Evolutionary conservation across 2,113 vertebrate genomes (phyloP), one percentile per base, ranked within the genome.

Genomic region (Stigmatopora argus): DNA sequence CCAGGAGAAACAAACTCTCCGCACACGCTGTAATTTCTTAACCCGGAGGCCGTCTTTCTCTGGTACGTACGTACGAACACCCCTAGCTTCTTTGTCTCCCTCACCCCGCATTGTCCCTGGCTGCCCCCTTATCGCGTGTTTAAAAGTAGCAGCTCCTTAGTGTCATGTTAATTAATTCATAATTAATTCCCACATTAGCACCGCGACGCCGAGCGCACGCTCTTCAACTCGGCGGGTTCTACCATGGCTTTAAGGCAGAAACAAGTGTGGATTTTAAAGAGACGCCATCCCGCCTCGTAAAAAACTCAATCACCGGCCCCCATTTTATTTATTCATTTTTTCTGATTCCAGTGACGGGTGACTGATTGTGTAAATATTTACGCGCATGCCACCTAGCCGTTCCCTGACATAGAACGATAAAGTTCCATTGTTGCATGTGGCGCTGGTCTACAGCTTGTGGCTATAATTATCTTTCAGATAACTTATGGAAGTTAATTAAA

Each of bases 401-500:
- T 77, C 44, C 41, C 77, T 58, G 65, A 55, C 64, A 69, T 66
- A 67, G 83, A 85, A 89, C 87, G 77, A 72, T 89, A 88, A 75
- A 73, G 67, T 76, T 77, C 76, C 77, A 86, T 85, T 89, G 88
- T 88, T 90, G 79, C 84, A 73, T 80, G 79, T 84, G 78, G 78
- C 77, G 79, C 65, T 69, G 35, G 52, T 78, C 77, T 86, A 81
- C 90, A 89, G 87, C 86, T 88, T 83, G 84, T 87, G 80, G 85
- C 84, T 77, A 83, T 87, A 86, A 89, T 89, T 89, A 89, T 90
- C 87, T 82, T 69, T 80, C 79, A 68, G 82, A 85, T 80, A 88
- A 88, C 86, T 86, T 89, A 79, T 86, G 89, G 74, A 75, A 83
- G 85, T 87, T 79, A 88, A 88, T 86, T 83, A 89, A 88, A 86